phyloP scores from a whole-genome alignment of 2,888 invertebrate species.

The Graphium colonna region DNA sequence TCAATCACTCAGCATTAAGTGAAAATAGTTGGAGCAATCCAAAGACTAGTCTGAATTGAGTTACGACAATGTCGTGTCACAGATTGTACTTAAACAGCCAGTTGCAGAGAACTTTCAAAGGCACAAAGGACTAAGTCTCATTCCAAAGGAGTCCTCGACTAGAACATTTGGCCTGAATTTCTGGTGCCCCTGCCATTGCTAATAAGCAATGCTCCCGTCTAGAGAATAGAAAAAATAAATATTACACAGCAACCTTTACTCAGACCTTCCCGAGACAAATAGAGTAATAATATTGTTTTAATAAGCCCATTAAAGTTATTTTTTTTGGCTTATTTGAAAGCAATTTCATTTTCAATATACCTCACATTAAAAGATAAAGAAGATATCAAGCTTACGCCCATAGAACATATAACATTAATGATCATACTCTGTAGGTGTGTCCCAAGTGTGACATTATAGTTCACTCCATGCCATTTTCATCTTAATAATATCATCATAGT shows the following conservation, averaged over 20 bases:
- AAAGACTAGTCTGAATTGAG: constrained; percentile 93
- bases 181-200: constrained; percentile 84
- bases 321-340: too few relatives aligned
- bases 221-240: constrained; percentile 77
- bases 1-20: constrained; percentile 52
- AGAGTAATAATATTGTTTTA: too few relatives aligned
- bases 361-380: too few relatives aligned
- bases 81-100: constrained; percentile 86
- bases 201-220: constrained; percentile 81
- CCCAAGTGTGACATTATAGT: constrained; percentile 87
- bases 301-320: too few relatives aligned
- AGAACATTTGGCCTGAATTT: constrained; percentile 71
- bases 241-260: constrained; percentile 80
- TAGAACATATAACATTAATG: constrained; percentile 26
- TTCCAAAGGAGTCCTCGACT: constrained; percentile 73
- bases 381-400: too few relatives aligned
- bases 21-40: constrained; percentile 67
- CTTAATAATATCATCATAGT: constrained; percentile 55
- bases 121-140: constrained; percentile 62
- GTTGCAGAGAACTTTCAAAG: constrained; percentile 83
- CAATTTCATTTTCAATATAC: too few relatives aligned
- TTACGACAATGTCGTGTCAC: constrained; percentile 80
- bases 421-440: constrained; percentile 82
- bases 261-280: constrained; percentile 89
- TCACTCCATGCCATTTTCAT: constrained; percentile 58